Evolutionary conservation across 2,888 invertebrate genomes (phyloP).

Genomic region (Micropterix aruncella): DNA sequence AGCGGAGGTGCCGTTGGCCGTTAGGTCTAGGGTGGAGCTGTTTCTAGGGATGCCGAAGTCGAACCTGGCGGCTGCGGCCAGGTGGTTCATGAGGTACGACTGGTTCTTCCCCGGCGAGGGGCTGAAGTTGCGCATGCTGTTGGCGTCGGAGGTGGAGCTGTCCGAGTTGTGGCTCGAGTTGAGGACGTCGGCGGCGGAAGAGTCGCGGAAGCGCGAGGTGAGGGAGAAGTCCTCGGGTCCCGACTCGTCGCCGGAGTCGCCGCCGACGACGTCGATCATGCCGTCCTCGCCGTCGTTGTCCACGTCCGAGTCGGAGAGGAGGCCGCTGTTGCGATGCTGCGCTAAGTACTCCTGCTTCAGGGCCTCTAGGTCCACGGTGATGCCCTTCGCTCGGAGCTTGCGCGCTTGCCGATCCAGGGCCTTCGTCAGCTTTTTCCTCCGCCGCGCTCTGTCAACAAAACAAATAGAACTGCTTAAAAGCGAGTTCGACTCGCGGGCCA

Average conservation of each 20-base stretch:
- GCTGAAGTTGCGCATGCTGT: slow-evolving; percentile 31
- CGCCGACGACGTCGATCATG: slow-evolving; percentile 78
- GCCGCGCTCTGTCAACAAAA: slow-evolving; percentile 48
- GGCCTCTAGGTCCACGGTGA: slow-evolving; percentile 76
- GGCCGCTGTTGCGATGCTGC: slow-evolving; percentile 50
- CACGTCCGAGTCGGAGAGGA: slow-evolving; percentile 43
- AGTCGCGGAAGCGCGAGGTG: slow-evolving; percentile 41
- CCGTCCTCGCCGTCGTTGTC: slow-evolving; percentile 52
- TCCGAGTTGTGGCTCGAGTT: slow-evolving; percentile 42
- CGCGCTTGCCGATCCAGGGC: slow-evolving; percentile 84
- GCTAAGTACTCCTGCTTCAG: slow-evolving; percentile 75
- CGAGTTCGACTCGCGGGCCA: too few relatives aligned
- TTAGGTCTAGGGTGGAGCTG: slow-evolving; percentile 32
- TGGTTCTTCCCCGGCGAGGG: slow-evolving; percentile 33
- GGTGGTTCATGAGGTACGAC: slow-evolving; percentile 29
- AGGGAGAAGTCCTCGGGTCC: slow-evolving; percentile 48
- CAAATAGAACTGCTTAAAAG: too few relatives aligned
- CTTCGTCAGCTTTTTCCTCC: slow-evolving; percentile 84
- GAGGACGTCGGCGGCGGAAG: slow-evolving; percentile 41
- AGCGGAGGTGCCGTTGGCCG: slow-evolving; percentile 24
- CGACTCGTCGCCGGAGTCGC: slow-evolving; percentile 58
- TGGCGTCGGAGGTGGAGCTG: slow-evolving; percentile 27
- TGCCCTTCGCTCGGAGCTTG: slow-evolving; percentile 82
- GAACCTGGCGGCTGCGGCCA: slow-evolving; percentile 25
- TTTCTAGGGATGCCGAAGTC: slow-evolving; percentile 36